Percentiles rank a stretch among this genome's conserved stretches.
phyloP scores from a whole-genome alignment of 2,888 invertebrate species.

The Parnassius glacialis region DNA sequence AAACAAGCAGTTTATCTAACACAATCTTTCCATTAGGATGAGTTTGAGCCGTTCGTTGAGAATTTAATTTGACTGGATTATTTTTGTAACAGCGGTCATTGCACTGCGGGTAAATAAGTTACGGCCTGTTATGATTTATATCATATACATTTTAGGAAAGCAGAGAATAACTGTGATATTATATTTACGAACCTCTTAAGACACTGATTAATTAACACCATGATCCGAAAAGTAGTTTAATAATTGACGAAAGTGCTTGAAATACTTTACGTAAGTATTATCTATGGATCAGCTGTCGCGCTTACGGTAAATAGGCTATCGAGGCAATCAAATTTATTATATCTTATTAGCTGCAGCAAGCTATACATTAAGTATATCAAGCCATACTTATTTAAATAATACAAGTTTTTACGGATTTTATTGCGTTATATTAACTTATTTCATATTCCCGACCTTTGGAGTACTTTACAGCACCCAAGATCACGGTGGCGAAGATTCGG shows the following conservation, averaged over 20 bases:
- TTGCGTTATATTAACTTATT: too few relatives aligned
- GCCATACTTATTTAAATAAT: too few relatives aligned
- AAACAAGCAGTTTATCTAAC: slow-evolving; percentile 2
- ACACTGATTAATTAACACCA: slow-evolving; percentile 19
- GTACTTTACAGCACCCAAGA: too few relatives aligned
- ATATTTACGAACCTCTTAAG: slow-evolving; percentile 11
- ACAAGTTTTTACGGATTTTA: too few relatives aligned
- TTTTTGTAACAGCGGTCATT: slow-evolving; percentile 48
- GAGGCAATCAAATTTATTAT: too few relatives aligned
- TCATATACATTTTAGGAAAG: slow-evolving; percentile 24
- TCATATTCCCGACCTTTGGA: too few relatives aligned
- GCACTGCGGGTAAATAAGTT: slow-evolving; percentile 32
- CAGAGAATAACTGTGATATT: slow-evolving; percentile 15
- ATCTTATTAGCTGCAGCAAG: too few relatives aligned
- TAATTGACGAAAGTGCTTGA: not conserved
- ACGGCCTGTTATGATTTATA: slow-evolving; percentile 26
- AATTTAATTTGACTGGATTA: slow-evolving; percentile 41
- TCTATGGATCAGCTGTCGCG: too few relatives aligned
- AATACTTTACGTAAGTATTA: too few relatives aligned
- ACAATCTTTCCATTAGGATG: slow-evolving; percentile 16
- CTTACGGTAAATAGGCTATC: too few relatives aligned
- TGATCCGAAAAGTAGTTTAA: slow-evolving; percentile 12
- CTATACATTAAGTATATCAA: too few relatives aligned
- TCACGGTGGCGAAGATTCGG: too few relatives aligned
- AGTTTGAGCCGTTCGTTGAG: slow-evolving; percentile 30